These are phyloP conservation scores for Spodoptera litura DNA, from an alignment of 1,140 invertebrate species.

Conservation along the genomic window DNA sequence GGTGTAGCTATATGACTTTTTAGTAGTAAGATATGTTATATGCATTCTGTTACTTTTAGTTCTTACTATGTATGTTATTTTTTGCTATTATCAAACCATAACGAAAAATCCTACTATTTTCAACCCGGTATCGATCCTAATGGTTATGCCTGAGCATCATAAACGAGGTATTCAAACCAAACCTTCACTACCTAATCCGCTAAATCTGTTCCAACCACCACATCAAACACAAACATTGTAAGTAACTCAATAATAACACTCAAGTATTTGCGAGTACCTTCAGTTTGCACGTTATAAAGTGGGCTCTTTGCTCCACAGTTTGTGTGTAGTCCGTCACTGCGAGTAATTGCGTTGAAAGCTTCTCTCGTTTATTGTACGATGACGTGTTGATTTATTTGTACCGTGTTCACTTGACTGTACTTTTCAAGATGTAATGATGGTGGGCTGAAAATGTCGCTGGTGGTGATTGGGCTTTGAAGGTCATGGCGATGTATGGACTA, in stretches of 20 bases:
- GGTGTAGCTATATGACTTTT: too few species aligned
- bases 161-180: too few species aligned
- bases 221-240: slow-evolving; percentile 13
- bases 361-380: slow-evolving; percentile 22
- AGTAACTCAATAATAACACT: slow-evolving; percentile 33
- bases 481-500: too few species aligned
- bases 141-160: too few species aligned
- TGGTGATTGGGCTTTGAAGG: background rate
- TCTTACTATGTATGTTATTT: too few species aligned
- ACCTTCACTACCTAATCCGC: too few species aligned
- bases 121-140: too few species aligned
- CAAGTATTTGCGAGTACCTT: slow-evolving; percentile 19
- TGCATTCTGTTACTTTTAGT: too few species aligned
- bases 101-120: too few species aligned
- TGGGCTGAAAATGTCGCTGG: background rate
- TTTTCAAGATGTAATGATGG: background rate
- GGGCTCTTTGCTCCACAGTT: slow-evolving; percentile 25
- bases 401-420: slow-evolving; percentile 13
- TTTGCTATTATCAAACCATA: too few species aligned
- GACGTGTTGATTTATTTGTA: slow-evolving; percentile 42
- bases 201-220: background rate
- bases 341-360: slow-evolving; percentile 42
- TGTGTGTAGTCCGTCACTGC: slow-evolving; percentile 29
- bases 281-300: slow-evolving; percentile 44
- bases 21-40: too few species aligned